Evolutionary conservation across 2,797 vertebrate species (phyloP).

Genomic region (Pogoniulus pusillus): DNA sequence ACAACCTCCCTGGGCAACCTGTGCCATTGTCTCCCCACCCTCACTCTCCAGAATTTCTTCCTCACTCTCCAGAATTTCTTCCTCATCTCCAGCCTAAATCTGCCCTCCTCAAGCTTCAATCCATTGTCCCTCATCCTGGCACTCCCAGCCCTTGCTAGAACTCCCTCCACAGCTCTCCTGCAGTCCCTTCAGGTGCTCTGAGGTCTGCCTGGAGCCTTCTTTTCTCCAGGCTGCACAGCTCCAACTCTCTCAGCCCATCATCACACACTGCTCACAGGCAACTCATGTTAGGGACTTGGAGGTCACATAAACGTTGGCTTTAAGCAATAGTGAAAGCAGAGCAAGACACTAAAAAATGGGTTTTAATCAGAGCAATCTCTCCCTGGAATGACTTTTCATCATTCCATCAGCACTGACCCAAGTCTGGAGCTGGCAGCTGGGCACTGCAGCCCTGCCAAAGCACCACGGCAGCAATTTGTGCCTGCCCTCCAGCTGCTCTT

Average conservation of each 20-base stretch:
- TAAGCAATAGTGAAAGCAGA: constrained; percentile 1
- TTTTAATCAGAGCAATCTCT: constrained; percentile 13
- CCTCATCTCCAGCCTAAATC: too few relatives aligned
- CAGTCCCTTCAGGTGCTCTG: too few relatives aligned
- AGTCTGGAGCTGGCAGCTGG: neutral
- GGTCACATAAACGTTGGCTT: neutral
- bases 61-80: too few relatives aligned
- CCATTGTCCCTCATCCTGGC: too few relatives aligned
- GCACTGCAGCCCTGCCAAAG: neutral
- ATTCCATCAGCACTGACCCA: neutral
- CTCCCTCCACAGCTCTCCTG: too few relatives aligned
- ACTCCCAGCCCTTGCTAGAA: too few relatives aligned
- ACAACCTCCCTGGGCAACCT: too few relatives aligned
- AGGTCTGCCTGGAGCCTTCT: too few relatives aligned
- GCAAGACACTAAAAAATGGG: neutral
- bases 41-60: too few relatives aligned
- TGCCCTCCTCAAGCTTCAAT: too few relatives aligned
- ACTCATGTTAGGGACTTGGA: neutral
- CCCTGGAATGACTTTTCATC: neutral
- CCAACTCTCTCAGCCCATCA: neutral
- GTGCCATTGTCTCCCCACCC: too few relatives aligned
- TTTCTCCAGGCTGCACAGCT: too few relatives aligned
- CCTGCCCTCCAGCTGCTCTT: neutral
- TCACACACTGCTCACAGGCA: neutral
- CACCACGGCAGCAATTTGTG: neutral